Evolutionary conservation across 2,797 vertebrate species (phyloP).

Genomic region (Periparus ater): DNA sequence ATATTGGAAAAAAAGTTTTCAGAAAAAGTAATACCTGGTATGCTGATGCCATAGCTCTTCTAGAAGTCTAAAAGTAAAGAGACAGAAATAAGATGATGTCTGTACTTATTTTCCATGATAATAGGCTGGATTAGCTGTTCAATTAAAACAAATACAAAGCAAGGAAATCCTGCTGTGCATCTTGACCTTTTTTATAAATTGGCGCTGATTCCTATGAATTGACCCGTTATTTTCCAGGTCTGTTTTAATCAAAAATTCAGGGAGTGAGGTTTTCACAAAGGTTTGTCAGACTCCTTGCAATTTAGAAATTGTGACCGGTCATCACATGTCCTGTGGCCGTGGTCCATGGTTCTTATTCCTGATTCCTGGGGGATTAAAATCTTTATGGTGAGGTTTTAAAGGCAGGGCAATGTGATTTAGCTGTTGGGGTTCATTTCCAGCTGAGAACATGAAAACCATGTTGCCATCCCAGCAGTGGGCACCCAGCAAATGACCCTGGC

Average conservation of each 20-base stretch:
- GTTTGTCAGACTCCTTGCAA: neutral
- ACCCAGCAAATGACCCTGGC: neutral
- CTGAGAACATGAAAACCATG: accelerated
- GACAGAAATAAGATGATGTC: neutral
- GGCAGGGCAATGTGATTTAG: neutral
- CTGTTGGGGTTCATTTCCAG: neutral
- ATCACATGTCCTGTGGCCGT: too few relatives aligned
- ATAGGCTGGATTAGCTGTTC: conserved; percentile 1
- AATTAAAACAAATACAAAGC: conserved; percentile 5
- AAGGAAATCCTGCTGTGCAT: neutral
- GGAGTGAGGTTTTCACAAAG: neutral
- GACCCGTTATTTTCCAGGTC: neutral
- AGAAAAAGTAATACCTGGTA: neutral
- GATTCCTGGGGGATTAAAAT: neutral
- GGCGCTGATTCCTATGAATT: neutral
- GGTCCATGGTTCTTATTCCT: neutral
- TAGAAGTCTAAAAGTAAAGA: neutral
- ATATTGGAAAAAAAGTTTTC: neutral
- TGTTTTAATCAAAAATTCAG: neutral
- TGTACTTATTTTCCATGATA: neutral
- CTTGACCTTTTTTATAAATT: conserved; percentile 16
- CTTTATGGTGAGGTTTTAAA: neutral
- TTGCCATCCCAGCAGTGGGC: neutral
- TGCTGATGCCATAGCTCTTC: neutral
- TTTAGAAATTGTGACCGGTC: neutral